Conservation (phyloP, 2,888 invertebrate species). For the Anaspis maculata region DNA sequence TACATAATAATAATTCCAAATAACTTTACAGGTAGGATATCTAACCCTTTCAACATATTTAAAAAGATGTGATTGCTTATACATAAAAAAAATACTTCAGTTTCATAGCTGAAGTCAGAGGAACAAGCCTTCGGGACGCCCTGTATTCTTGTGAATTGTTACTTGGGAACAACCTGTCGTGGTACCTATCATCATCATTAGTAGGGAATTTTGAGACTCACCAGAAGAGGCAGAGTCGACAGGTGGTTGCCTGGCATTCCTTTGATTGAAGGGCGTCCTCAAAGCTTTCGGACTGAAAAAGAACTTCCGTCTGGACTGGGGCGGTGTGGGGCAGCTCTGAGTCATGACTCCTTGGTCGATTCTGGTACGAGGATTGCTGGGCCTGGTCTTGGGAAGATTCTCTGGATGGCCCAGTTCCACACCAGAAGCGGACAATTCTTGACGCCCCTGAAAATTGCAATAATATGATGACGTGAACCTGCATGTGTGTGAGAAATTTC, state of each 20-base stretch:
- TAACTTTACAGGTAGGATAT: too few relatives aligned
- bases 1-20: too few relatives aligned
- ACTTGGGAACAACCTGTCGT: too few relatives aligned
- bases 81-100: too few relatives aligned
- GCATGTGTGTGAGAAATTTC: not conserved
- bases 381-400: constrained; percentile 53
- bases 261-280: constrained; percentile 65
- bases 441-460: constrained; percentile 28
- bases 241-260: constrained; percentile 39
- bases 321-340: constrained; percentile 76
- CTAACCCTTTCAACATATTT: too few relatives aligned
- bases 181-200: too few relatives aligned
- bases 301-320: constrained; percentile 66
- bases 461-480: not conserved
- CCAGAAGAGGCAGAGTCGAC: constrained; percentile 65
- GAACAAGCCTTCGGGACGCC: too few relatives aligned
- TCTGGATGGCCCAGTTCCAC: constrained; percentile 44
- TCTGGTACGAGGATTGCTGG: constrained; percentile 40
- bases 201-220: too few relatives aligned
- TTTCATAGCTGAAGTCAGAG: too few relatives aligned
- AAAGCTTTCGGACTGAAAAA: constrained; percentile 75
- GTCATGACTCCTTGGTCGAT: constrained; percentile 48
- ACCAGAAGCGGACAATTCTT: constrained; percentile 25
- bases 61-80: too few relatives aligned
- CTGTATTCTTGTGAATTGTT: too few relatives aligned